phyloP scores from a whole-genome alignment of 2,888 invertebrate species.

The Agrilus biguttatus region DNA sequence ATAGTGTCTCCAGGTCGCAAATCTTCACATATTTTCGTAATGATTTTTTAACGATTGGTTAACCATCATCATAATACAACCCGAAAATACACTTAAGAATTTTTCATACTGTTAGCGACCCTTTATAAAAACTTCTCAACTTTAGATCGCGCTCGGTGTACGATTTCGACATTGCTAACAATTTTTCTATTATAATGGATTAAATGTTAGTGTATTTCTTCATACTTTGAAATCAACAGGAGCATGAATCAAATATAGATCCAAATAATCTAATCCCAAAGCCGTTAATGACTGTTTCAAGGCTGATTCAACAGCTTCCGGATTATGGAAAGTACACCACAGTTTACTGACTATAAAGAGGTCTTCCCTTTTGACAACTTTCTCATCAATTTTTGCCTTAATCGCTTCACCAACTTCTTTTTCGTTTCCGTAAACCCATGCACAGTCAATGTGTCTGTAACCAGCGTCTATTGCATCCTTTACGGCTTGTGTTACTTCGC shows the following conservation, averaged over 20 bases:
- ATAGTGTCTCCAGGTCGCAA: too few relatives aligned
- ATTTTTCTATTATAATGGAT: too few relatives aligned
- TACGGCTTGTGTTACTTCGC: conserved; percentile 41
- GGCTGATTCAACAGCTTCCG: conserved; percentile 56
- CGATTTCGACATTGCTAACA: too few relatives aligned
- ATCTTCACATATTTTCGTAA: too few relatives aligned
- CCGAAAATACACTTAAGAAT: too few relatives aligned
- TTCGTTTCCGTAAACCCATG: conserved; percentile 48
- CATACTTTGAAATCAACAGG: too few relatives aligned
- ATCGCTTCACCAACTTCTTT: conserved; percentile 51
- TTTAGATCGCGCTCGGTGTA: too few relatives aligned
- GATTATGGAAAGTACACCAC: conserved; percentile 66
- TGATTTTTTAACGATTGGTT: too few relatives aligned
- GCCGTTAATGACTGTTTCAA: conserved; percentile 50
- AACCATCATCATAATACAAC: too few relatives aligned
- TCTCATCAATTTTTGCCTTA: conserved; percentile 44
- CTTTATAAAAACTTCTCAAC: too few relatives aligned
- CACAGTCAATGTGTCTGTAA: conserved; percentile 57
- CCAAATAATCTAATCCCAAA: conserved; percentile 61
- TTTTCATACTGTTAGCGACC: too few relatives aligned
- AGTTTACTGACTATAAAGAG: conserved; percentile 53
- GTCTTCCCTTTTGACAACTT: conserved; percentile 50
- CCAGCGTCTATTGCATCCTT: conserved; percentile 54
- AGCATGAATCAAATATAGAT: conserved; percentile 69
- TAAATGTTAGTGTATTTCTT: too few relatives aligned